Percentiles rank a stretch among this genome's conserved stretches.
These are phyloP conservation scores for Onychorhynchus coronatus DNA, from an alignment of 2,113 vertebrate genomes.

Conservation along the genomic window DNA sequence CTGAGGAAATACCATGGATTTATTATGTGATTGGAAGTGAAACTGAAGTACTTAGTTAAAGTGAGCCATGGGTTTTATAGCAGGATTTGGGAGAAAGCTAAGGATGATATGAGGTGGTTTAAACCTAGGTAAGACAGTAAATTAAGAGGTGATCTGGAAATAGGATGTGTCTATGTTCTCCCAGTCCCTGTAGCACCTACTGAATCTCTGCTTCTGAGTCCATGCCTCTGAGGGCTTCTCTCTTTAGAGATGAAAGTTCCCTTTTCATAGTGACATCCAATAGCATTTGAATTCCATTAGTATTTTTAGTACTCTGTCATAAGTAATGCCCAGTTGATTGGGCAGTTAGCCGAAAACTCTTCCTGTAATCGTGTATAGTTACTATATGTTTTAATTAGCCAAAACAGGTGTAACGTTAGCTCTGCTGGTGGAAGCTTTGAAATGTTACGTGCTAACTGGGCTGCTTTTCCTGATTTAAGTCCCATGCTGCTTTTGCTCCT, in stretches of 20 bases:
- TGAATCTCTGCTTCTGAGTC: background rate
- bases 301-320: constrained; percentile 67
- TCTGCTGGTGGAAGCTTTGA: background rate
- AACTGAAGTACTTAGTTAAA: background rate
- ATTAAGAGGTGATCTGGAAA: background rate
- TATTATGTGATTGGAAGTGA: background rate
- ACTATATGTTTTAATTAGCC: constrained; percentile 54
- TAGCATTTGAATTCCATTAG: constrained; percentile 48
- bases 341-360: constrained; percentile 12
- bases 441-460: background rate
- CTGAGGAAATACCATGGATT: background rate
- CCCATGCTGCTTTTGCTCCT: background rate
- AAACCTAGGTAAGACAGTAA: background rate
- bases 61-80: background rate
- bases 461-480: background rate
- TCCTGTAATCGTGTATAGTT: constrained; percentile 53
- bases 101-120: background rate
- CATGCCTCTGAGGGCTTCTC: background rate
- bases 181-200: background rate
- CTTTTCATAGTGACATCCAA: constrained; percentile 57
- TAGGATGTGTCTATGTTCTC: background rate
- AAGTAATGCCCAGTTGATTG: constrained; percentile 33
- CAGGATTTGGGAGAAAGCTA: background rate
- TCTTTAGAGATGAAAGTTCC: background rate
- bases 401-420: constrained; percentile 44